Evolutionary conservation across 1,140 invertebrate species (phyloP), one percentile per base, ranked within the genome.

Genomic region (Augochlora pura): DNA sequence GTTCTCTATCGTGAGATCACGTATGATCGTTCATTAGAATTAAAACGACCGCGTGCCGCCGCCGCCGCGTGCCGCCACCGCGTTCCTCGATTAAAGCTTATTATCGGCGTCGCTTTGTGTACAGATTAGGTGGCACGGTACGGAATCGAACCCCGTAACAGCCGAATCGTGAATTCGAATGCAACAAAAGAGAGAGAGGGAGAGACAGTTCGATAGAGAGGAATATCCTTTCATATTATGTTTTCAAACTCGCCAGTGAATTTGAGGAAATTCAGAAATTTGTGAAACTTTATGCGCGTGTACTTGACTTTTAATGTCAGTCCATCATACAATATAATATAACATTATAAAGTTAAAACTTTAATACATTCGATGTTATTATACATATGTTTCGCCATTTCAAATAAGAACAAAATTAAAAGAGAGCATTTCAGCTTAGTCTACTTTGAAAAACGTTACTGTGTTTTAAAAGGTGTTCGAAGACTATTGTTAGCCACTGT

Each of bases 21-120:
- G 27, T 49, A 27, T 67, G n/a, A 39, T 14, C 14, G 25, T 71
- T 14, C 42, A 32, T 70, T 63, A 60, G 68, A 38, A 72, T 78
- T 77, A 81, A 60, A 63, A 25, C 23, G 39, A 70, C 57, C 60
- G 6, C 73, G 49, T 77, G 27, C 25, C 46, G 27, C 21, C 32
- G n/a, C 23, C n/a, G n/a, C n/a, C 60, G 6, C 73, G 49, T 77
- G 27, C 25, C 46, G 27, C 21, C 32, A 16, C 23, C 23, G 7
- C 65, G 23, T 59, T 54, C 49, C n/a, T 54, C 59, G 73, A 64
- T 80, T 66, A 42, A 46, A 71, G 39, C 62, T 71, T 27, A 42
- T 81, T 77, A 69, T 52, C 62, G n/a, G 32, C 14, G 32, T 12
- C 38, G 66, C 54, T 39, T 32, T 25, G 16, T 16, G 65, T 49